These are phyloP conservation scores for Microdon myrmicae DNA, from an alignment of 2,888 invertebrate species.

Conservation along the genomic window DNA sequence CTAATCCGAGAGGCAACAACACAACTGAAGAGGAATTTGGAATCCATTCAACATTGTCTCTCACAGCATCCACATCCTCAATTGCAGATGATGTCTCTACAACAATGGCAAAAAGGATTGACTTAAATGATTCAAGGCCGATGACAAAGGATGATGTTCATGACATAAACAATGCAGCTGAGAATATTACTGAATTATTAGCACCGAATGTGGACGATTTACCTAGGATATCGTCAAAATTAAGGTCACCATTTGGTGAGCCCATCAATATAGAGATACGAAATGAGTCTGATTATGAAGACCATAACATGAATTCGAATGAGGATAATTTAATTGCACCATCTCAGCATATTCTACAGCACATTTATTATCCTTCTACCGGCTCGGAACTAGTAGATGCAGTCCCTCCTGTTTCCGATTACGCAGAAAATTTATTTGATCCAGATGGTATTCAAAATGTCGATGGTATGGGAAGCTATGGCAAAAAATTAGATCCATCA, in stretches of 20 bases:
- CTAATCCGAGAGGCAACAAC: neutral
- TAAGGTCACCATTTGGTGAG: slow-evolving; percentile 64
- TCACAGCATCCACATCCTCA: neutral
- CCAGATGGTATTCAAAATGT: slow-evolving; percentile 60
- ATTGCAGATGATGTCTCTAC: slow-evolving; percentile 27
- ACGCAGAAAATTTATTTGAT: slow-evolving; percentile 59
- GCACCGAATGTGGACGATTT: slow-evolving; percentile 56
- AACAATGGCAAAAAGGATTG: slow-evolving; percentile 52
- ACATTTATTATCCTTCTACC: slow-evolving; percentile 30
- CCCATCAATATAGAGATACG: slow-evolving; percentile 69
- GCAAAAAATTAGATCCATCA: neutral
- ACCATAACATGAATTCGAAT: slow-evolving; percentile 65
- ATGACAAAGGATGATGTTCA: slow-evolving; percentile 74
- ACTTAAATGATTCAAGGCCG: slow-evolving; percentile 68
- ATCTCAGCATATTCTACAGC: slow-evolving; percentile 57
- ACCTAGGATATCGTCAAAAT: slow-evolving; percentile 49
- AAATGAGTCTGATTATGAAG: slow-evolving; percentile 68
- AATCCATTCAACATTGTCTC: neutral
- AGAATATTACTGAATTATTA: slow-evolving; percentile 58
- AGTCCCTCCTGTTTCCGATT: slow-evolving; percentile 16
- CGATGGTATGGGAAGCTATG: slow-evolving; percentile 51
- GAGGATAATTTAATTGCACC: slow-evolving; percentile 67
- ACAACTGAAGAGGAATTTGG: neutral
- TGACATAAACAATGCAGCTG: slow-evolving; percentile 71
- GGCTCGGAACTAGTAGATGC: too few species aligned